Percentiles rank a stretch among this genome's conserved stretches.
Evolutionary conservation across 2,113 vertebrate genomes (phyloP).

Genomic region (Clinocottus analis): DNA sequence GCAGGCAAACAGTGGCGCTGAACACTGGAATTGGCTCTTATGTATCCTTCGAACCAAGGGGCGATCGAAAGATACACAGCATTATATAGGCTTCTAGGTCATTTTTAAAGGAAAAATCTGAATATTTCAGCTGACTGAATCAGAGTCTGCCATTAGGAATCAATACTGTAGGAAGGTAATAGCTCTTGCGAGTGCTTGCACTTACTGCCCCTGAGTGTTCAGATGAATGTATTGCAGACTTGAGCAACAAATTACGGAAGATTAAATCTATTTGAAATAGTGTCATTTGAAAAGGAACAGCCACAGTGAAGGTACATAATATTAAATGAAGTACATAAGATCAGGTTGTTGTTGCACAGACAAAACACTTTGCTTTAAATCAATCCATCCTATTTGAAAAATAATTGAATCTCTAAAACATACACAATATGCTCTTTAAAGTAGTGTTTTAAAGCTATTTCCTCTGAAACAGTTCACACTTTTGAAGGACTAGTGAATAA

Average conservation of each 20-base stretch:
- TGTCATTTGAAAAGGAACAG: background rate
- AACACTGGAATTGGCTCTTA: conserved; percentile 23
- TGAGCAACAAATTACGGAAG: background rate
- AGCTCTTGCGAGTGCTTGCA: conserved; percentile 1
- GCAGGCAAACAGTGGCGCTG: background rate
- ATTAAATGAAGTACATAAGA: background rate
- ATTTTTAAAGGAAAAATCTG: background rate
- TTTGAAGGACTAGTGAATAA: background rate
- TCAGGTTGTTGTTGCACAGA: background rate
- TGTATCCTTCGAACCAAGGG: background rate
- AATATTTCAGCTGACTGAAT: background rate
- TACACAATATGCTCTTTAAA: background rate
- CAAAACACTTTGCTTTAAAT: background rate
- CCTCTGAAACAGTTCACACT: background rate
- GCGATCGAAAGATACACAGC: background rate
- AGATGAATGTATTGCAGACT: conserved; percentile 38
- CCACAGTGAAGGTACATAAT: background rate
- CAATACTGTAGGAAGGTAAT: background rate
- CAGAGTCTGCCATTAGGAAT: background rate
- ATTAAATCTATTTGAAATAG: background rate
- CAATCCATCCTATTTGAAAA: background rate
- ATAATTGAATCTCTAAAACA: background rate
- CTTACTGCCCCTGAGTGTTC: conserved; percentile 79
- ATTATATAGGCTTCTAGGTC: background rate
- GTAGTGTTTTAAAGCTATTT: background rate